Base-by-base conservation (phyloP, 2,888 invertebrate genomes). In the Sinopyrophorus schimmeli region DNA sequence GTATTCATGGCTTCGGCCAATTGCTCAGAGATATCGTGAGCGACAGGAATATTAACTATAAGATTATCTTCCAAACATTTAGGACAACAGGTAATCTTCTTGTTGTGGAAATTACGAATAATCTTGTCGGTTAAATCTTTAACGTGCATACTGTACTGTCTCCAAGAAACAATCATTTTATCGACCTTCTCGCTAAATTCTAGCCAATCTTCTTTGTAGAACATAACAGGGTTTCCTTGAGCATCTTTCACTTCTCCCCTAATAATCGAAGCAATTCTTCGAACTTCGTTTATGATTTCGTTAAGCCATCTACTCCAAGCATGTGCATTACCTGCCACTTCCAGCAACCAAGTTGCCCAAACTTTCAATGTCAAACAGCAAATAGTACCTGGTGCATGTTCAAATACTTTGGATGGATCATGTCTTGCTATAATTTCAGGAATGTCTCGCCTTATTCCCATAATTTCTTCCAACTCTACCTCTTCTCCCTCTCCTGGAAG, bases 231-330 rank as follows among this genome's bases (percentile, higher is more conserved):
- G 30, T 62, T 53, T 4, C 49, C 56, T 5, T 51, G 41, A 23
- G 51, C 58, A 28, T 58, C 56, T 24, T 58, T 56, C 12, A 54
- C 37, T 16, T 60, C 50, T 17, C 54, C 54, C 7, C 50, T 48
- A 10, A 71, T 59, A 15, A 66, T 65, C 5, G 63, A 52, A 0
- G 69, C 67, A 38, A 63, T 69, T 28, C 67, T 58, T 32, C 65
- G 59, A 2, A 71, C 61, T 53, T 67, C 61, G 20, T 58, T 56
- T 16, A 70, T 68, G 3, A 70, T 62, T 14, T 61, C 60, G 38
- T 60, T 62, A 5, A 70, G 61, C 72, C 71, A 71, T 47, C 61
- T 63, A 5, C 69, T 71, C 72, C 72, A 72, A 16, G 59, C 65
- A 39, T 70, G 68, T 3, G 71, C 68, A 40, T 71, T 72, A 42